A percentile compares a stretch with the other conserved stretches of the same genome.
Evolutionary conservation across 2,797 vertebrate genomes (phyloP).

Genomic region (Gallirallus australis): DNA sequence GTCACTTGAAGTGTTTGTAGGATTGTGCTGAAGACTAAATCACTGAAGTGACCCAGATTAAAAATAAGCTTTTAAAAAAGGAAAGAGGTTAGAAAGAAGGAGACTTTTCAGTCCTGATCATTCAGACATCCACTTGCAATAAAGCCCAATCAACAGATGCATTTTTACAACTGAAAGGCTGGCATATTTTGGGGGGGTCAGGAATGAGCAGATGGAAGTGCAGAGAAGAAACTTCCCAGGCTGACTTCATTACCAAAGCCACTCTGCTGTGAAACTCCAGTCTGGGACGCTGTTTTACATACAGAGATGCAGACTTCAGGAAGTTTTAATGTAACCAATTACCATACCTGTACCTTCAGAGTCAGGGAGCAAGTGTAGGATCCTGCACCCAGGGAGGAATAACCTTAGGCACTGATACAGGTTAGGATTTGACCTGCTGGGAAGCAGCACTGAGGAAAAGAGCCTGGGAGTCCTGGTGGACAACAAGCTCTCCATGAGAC

Average conservation of each 20-base stretch:
- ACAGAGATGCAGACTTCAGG: neutral
- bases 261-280: neutral
- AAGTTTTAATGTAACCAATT: neutral
- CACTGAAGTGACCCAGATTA: neutral
- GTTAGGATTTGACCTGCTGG: too few relatives aligned
- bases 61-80: neutral
- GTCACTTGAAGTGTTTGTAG: neutral
- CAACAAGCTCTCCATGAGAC: too few relatives aligned
- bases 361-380: neutral
- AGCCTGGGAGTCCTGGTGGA: too few relatives aligned
- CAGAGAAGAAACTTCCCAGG: neutral
- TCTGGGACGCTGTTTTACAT: neutral
- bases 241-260: neutral
- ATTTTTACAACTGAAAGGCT: neutral
- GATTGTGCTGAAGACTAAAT: neutral
- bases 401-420: too few relatives aligned
- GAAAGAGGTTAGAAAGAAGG: neutral
- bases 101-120: neutral
- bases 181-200: neutral
- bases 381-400: too few relatives aligned
- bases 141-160: neutral
- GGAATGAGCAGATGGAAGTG: neutral
- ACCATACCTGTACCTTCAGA: neutral
- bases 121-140: neutral
- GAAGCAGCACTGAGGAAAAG: too few relatives aligned